These are phyloP conservation scores for Akabosia matsudoensis DNA, from an alignment of 1,140 invertebrate genomes.

Conservation along the genomic window DNA sequence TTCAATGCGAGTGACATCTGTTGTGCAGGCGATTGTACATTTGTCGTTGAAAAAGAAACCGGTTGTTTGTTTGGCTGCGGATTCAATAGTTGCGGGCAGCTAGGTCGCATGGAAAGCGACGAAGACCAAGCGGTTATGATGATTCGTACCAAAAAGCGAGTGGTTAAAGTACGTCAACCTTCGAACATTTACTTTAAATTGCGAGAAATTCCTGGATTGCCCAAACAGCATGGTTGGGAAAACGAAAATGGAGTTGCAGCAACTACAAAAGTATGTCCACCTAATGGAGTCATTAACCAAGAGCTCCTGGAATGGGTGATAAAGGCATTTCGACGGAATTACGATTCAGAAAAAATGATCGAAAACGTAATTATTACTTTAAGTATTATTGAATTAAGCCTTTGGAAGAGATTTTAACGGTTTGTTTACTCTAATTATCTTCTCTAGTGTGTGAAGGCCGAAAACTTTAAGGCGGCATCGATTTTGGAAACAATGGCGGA, in stretches of 20 bases:
- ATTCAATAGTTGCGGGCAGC: constrained; percentile 43
- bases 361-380: constrained; percentile 27
- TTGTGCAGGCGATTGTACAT: constrained; percentile 45
- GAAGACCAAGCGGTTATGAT: constrained; percentile 44
- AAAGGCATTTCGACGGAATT: constrained; percentile 36
- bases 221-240: constrained; percentile 32
- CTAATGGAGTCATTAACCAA: constrained; percentile 22
- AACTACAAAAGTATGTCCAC: constrained; percentile 15
- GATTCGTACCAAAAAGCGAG: constrained; percentile 45
- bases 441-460: constrained; percentile 36
- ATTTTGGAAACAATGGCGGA: constrained; percentile 39
- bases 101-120: constrained; percentile 43
- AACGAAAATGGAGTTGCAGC: constrained; percentile 20
- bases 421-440: neutral
- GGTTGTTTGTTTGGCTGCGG: constrained; percentile 42
- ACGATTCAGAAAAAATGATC: constrained; percentile 27
- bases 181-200: constrained; percentile 44
- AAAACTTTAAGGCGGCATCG: constrained; percentile 37
- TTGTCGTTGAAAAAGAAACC: constrained; percentile 42
- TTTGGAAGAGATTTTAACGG: neutral
- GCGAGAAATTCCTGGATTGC: constrained; percentile 42
- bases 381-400: neutral
- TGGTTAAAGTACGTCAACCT: constrained; percentile 45
- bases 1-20: constrained; percentile 29
- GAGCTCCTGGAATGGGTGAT: constrained; percentile 44